These are phyloP conservation scores for Crambe crambe DNA, from an alignment of 37 sponge, comb jelly and placozoan species.

Conservation along the genomic window DNA sequence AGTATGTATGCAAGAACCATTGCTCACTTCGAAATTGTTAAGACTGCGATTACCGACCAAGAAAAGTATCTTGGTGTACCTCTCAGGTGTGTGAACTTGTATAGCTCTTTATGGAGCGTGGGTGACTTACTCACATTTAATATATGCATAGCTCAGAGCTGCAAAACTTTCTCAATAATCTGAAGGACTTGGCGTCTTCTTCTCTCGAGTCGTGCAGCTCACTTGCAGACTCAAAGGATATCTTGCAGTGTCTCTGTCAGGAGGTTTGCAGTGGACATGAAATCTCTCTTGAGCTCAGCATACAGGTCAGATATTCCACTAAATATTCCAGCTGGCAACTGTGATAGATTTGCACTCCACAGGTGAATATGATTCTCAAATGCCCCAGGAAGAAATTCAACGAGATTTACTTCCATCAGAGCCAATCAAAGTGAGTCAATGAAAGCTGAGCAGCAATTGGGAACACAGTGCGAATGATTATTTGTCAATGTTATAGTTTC, in stretches of 20 bases:
- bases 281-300: neutral
- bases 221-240: neutral
- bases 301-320: neutral
- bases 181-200: neutral
- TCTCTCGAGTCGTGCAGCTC: neutral
- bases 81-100: neutral
- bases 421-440: neutral
- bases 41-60: neutral
- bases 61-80: neutral
- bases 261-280: neutral
- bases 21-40: slow-evolving; percentile 9
- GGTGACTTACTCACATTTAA: neutral
- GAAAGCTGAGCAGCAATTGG: too few relatives aligned
- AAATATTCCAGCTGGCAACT: too few relatives aligned
- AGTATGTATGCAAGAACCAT: slow-evolving; percentile 5
- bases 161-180: neutral
- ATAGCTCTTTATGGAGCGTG: neutral
- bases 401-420: neutral
- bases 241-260: neutral
- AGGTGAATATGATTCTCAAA: too few relatives aligned
- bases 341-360: too few relatives aligned
- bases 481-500: neutral
- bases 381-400: too few relatives aligned
- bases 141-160: neutral
- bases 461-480: neutral